Percentiles rank a stretch among this genome's conserved stretches.
Conservation (phyloP, 2,797 vertebrate genomes). For the Typhlichthys subterraneus region DNA sequence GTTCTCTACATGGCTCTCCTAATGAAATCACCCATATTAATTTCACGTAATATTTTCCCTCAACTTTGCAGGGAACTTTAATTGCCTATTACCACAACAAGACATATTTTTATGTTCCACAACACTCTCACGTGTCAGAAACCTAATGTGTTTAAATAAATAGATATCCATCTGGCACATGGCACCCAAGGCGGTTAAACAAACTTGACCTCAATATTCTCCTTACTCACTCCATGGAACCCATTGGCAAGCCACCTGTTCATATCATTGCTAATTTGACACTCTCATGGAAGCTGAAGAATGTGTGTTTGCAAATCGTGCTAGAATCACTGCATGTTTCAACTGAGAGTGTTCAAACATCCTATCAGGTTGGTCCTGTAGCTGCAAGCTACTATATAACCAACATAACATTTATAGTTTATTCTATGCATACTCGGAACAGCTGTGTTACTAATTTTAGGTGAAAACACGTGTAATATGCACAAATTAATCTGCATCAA, state of each 20-base stretch:
- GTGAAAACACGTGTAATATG: too few species aligned
- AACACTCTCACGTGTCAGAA: conserved; percentile 20
- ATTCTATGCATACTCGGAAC: conserved; percentile 25
- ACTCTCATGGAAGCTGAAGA: conserved; percentile 63
- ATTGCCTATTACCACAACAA: conserved; percentile 40
- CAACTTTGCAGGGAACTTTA: conserved; percentile 38
- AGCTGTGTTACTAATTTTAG: too few species aligned
- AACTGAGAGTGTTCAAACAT: conserved; percentile 25
- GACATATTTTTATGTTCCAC: neutral
- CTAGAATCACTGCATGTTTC: conserved; percentile 39
- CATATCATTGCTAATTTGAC: conserved; percentile 62
- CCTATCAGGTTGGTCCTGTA: neutral
- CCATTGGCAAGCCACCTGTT: conserved; percentile 62
- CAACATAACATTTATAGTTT: conserved; percentile 32
- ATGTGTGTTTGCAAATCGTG: conserved; percentile 55
- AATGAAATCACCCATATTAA: conserved; percentile 30
- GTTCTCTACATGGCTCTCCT: neutral
- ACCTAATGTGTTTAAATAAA: conserved; percentile 31
- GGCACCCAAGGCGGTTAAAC: conserved; percentile 58
- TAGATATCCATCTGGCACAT: conserved; percentile 50
- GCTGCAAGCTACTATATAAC: conserved; percentile 39
- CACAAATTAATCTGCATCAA: too few species aligned
- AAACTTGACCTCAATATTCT: conserved; percentile 72
- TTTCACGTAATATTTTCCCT: conserved; percentile 11
- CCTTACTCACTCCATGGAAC: conserved; percentile 54